Evolutionary conservation across 64 coral and sea anemone genomes (phyloP), one percentile per base, ranked within the genome.

Genomic region (Stichodactyla mertensii): DNA sequence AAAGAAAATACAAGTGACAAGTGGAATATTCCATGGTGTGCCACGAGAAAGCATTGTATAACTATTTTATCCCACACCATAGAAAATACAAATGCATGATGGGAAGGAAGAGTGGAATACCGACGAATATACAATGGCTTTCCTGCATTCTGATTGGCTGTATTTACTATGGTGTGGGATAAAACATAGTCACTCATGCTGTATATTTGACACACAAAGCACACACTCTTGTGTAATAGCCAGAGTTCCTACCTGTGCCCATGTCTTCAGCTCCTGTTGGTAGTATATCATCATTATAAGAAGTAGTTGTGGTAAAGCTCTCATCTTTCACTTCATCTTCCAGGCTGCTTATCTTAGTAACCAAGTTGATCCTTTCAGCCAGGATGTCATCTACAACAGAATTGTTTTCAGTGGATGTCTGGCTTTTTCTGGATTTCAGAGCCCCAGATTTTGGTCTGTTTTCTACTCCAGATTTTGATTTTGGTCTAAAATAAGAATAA

Each of bases 241-340:
- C 36, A 45, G 1, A 45, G 36, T 45, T 45, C 36, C 3, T 45
- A 93, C 94, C 95, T 85, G 95, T 87, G 16, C 95, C 92, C 89
- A 98, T 94, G 61, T 98, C 95, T 64, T 98, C 92, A 57, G 92
- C 90, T 55, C 84, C 95, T 56, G 88, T 79, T 53, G 95, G 95
- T 79, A 98, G 77, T 18, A 94, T 82, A 85, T 89, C 84, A 64
- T 94, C 87, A 83, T 83, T 89, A 64, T 84, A 91, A 51, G 81
- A 55, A 45, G 70, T 84, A 74, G 69, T 74, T 26, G 69, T 27
- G 7, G 36, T 13, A 51, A 93, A 97, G 86, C 90, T 98, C 56
- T 90, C 87, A 89, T 98, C 92, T 71, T 78, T 88, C 55, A 87
- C 80, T 52, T 98, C 95, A 89, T 94, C 92, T 74, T 98, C 95